Conservation (phyloP, 2,888 invertebrate species). For the Meloe dianella region DNA sequence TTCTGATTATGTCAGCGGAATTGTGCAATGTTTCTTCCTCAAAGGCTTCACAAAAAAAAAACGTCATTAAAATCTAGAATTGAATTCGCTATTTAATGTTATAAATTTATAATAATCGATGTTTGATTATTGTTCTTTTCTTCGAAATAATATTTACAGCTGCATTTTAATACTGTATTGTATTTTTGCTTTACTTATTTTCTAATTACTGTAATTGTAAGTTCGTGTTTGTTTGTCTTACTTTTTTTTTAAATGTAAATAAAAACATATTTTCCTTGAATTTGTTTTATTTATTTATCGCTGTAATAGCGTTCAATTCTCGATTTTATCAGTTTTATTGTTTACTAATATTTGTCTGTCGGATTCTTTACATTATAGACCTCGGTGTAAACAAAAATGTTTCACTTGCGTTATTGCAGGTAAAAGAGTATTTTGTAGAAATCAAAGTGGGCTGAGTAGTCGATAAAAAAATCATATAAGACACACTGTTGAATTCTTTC, state of each 20-base stretch:
- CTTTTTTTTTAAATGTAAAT: conserved; percentile 23
- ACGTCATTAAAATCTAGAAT: conserved; percentile 51
- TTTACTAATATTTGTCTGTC: not conserved
- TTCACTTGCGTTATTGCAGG: too few species aligned
- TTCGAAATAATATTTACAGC: not conserved
- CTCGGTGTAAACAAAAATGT: too few species aligned
- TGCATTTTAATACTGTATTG: conserved; percentile 13
- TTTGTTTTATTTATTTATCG: conserved; percentile 15
- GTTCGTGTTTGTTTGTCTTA: conserved; percentile 16
- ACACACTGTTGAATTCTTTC: too few species aligned
- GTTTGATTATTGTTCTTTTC: conserved; percentile 14
- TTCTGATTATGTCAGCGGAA: conserved; percentile 17
- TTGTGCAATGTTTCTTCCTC: conserved; percentile 39
- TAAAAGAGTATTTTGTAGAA: too few species aligned
- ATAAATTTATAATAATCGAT: conserved; percentile 19
- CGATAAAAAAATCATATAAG: too few species aligned
- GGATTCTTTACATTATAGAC: too few species aligned
- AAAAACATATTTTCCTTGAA: conserved; percentile 21
- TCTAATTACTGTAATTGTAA: conserved; percentile 21
- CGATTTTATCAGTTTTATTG: conserved; percentile 17
- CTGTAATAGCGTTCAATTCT: conserved; percentile 28
- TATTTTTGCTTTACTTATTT: conserved; percentile 20
- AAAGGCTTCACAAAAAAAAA: conserved; percentile 20
- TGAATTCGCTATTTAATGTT: conserved; percentile 49
- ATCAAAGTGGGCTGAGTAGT: too few species aligned